phyloP scores from a whole-genome alignment of 2,113 vertebrate species.

The Corynorhinus townsendii region DNA sequence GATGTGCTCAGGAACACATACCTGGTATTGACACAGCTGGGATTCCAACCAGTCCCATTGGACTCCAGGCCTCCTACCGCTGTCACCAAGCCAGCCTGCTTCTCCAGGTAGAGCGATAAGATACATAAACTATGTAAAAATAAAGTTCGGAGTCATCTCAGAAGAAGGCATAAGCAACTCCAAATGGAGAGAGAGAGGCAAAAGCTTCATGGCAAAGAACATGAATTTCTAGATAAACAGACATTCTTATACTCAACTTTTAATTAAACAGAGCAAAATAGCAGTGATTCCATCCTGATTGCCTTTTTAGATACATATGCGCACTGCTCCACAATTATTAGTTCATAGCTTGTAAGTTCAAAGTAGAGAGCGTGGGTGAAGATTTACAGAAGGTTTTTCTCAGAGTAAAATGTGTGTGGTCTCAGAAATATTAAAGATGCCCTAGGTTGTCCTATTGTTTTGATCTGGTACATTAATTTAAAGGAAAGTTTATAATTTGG shows the following conservation, averaged over 20 bases:
- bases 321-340: background rate
- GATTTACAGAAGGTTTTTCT: background rate
- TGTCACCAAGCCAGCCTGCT: rapidly evolving
- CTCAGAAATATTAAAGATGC: background rate
- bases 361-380: background rate
- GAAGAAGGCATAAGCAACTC: background rate
- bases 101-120: background rate
- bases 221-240: background rate
- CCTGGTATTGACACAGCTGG: background rate
- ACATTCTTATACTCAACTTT: background rate
- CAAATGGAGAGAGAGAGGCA: background rate
- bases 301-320: background rate
- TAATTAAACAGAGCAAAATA: background rate
- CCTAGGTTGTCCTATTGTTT: background rate
- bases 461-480: background rate
- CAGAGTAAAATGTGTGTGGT: background rate
- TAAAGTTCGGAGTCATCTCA: background rate
- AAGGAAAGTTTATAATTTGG: background rate
- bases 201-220: background rate
- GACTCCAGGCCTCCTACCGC: background rate
- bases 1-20: background rate
- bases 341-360: background rate
- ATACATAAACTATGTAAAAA: background rate
- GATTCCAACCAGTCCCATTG: background rate
- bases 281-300: background rate